These are phyloP conservation scores for Didymodactylos carnosus DNA, from an alignment of 2,888 invertebrate species.

Conservation along the genomic window DNA sequence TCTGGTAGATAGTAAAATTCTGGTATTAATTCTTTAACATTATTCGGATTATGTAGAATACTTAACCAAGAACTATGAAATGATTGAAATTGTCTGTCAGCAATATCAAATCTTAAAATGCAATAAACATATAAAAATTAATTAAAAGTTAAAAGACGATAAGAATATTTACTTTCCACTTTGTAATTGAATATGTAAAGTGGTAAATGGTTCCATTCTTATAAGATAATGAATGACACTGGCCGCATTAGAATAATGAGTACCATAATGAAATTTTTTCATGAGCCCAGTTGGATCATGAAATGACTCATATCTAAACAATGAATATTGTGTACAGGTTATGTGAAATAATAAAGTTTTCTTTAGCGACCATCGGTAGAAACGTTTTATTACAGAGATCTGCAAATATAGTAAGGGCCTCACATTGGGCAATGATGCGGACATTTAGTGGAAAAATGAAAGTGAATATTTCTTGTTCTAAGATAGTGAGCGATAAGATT, in stretches of 20 bases:
- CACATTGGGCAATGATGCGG: too few species aligned
- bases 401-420: too few species aligned
- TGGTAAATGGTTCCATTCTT: constrained; percentile 37
- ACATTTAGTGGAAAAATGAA: too few species aligned
- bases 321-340: too few species aligned
- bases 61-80: constrained; percentile 34
- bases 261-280: constrained; percentile 38
- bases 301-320: constrained; percentile 32
- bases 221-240: constrained; percentile 39
- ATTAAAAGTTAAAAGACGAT: constrained; percentile 21
- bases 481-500: too few species aligned
- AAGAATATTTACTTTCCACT: constrained; percentile 28
- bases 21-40: constrained; percentile 39
- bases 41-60: constrained; percentile 35
- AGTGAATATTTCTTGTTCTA: too few species aligned
- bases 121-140: not conserved
- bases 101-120: constrained; percentile 37
- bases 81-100: constrained; percentile 38
- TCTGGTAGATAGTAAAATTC: constrained; percentile 38
- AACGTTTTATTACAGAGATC: too few species aligned
- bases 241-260: constrained; percentile 39
- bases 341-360: too few species aligned
- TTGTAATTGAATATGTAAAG: constrained; percentile 38
- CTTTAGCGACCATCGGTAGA: too few species aligned
- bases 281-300: constrained; percentile 35